These are phyloP conservation scores for Terrapene triunguis DNA, from an alignment of 2,113 vertebrate species.

Conservation along the genomic window DNA sequence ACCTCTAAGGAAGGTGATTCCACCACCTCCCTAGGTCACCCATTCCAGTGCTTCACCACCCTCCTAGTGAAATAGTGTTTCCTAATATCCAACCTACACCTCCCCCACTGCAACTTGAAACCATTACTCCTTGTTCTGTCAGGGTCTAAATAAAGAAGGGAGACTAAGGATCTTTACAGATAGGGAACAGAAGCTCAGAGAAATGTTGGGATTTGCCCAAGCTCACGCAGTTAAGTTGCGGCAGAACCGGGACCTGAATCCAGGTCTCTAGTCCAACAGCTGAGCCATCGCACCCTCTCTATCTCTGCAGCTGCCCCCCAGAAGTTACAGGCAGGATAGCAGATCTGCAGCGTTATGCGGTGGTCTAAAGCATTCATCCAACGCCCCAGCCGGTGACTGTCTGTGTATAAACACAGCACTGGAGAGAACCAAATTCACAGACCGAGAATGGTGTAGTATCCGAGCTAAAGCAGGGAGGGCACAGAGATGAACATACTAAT, in stretches of 20 bases:
- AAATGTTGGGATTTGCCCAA: background rate
- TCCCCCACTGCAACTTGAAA: too few species aligned
- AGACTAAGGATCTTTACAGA: background rate
- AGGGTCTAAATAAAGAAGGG: too few species aligned
- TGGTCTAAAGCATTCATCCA: background rate
- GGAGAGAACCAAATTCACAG: background rate
- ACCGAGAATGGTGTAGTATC: background rate
- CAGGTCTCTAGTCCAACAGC: background rate
- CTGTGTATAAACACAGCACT: background rate
- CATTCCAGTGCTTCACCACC: too few species aligned
- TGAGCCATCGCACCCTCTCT: background rate
- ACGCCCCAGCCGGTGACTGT: background rate
- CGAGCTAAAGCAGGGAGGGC: background rate
- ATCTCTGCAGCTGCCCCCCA: background rate
- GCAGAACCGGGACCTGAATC: background rate
- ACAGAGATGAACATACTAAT: background rate
- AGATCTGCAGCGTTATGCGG: background rate
- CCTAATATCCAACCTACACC: too few species aligned
- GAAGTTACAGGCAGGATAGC: background rate
- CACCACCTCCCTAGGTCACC: too few species aligned
- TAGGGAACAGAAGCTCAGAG: background rate
- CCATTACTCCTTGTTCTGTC: too few species aligned
- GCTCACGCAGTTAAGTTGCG: background rate
- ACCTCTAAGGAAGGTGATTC: too few species aligned
- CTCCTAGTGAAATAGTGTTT: too few species aligned